Evolutionary conservation across 2,113 vertebrate species (phyloP).

Genomic region (Athene cunicularia): DNA sequence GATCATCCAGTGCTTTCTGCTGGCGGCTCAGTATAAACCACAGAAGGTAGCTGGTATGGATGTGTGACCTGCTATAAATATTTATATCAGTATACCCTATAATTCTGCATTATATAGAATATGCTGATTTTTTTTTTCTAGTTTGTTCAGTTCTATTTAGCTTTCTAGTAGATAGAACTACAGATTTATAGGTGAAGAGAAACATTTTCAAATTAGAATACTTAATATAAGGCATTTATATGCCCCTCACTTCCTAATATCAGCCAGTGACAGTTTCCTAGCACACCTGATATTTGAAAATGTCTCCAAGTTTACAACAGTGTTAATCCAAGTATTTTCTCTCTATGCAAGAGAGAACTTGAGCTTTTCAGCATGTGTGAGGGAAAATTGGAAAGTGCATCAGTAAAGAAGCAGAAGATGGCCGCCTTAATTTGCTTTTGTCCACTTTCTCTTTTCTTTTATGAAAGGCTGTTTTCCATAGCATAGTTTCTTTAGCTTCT

Average conservation of each 20-base stretch:
- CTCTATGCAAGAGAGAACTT: neutral
- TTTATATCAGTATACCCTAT: neutral
- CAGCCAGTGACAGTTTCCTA: neutral
- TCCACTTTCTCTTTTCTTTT: neutral
- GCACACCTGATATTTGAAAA: neutral
- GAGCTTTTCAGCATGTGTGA: neutral
- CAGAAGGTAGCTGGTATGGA: constrained; percentile 16
- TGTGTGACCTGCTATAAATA: constrained; percentile 7
- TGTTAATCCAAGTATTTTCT: constrained; percentile 25
- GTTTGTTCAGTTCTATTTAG: neutral
- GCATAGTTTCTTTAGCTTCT: neutral
- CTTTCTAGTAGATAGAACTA: neutral
- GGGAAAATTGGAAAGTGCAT: neutral
- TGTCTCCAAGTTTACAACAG: neutral
- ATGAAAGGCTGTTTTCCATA: neutral
- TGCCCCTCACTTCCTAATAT: neutral
- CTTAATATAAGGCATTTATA: neutral
- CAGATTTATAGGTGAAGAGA: neutral
- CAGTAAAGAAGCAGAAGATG: neutral
- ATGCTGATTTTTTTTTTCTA: neutral
- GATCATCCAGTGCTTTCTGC: constrained; percentile 15
- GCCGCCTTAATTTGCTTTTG: neutral
- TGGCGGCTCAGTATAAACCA: neutral
- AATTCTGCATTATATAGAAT: neutral
- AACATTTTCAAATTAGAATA: neutral